phyloP scores from a whole-genome alignment of 1,140 invertebrate genomes.

The Micrasema minimum region DNA sequence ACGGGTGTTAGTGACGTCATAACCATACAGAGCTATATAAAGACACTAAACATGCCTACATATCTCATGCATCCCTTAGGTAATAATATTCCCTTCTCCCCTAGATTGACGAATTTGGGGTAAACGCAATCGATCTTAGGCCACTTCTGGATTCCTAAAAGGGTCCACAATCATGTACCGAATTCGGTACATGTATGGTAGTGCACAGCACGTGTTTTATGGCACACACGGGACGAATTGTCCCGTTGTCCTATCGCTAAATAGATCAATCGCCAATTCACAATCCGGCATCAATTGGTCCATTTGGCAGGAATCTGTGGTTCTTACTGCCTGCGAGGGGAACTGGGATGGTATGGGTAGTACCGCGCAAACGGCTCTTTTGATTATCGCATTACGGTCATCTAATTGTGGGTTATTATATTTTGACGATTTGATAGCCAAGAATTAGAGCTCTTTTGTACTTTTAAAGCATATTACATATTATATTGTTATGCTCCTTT shows the following conservation, averaged over 20 bases:
- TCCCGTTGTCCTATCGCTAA: conserved; percentile 31
- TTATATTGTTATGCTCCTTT: too few relatives aligned
- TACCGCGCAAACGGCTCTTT: conserved; percentile 22
- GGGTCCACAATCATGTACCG: conserved; percentile 8
- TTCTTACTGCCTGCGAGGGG: conserved; percentile 17
- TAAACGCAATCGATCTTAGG: conserved; percentile 22
- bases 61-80: too few relatives aligned
- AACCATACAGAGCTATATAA: too few relatives aligned
- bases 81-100: too few relatives aligned
- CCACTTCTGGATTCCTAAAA: conserved; percentile 5
- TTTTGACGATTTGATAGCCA: too few relatives aligned
- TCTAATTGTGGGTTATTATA: conserved; percentile 5
- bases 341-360: neutral
- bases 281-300: conserved; percentile 29
- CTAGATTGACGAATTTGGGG: conserved; percentile 1
- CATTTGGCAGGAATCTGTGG: conserved; percentile 25
- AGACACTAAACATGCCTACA: too few relatives aligned
- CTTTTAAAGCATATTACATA: too few relatives aligned
- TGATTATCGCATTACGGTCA: conserved; percentile 7
- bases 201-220: conserved; percentile 40
- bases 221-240: conserved; percentile 37
- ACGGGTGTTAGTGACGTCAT: too few relatives aligned
- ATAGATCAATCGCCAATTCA: conserved; percentile 45
- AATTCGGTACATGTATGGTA: neutral
- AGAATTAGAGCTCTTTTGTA: too few relatives aligned